phyloP scores from a whole-genome alignment of 2,113 vertebrate species.

The Oryzias celebensis region DNA sequence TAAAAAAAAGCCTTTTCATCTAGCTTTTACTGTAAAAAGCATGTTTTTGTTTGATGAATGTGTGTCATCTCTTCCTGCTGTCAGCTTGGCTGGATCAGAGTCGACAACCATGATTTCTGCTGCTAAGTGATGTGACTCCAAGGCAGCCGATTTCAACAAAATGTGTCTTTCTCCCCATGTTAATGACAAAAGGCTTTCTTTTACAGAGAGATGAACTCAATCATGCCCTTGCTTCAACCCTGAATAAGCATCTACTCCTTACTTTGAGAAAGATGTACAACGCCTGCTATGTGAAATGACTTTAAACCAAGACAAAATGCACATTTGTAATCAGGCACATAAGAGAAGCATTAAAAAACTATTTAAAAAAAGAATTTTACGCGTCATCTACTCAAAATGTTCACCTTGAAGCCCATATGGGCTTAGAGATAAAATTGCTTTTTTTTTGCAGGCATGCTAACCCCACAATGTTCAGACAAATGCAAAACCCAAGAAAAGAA shows the following conservation, averaged over 20 bases:
- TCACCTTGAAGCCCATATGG: conserved; percentile 71
- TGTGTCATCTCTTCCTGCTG: conserved; percentile 22
- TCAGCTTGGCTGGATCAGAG: conserved; percentile 28
- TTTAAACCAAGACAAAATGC: conserved; percentile 18
- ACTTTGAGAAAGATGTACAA: neutral
- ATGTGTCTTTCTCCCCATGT: conserved; percentile 24
- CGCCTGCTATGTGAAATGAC: conserved; percentile 3
- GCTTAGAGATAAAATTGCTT: conserved; percentile 71
- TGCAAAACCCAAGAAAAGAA: neutral
- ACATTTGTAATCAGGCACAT: conserved; percentile 1
- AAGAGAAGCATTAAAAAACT: conserved; percentile 69
- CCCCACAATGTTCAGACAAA: conserved; percentile 55
- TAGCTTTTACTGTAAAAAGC: too few relatives aligned
- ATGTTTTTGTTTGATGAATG: neutral
- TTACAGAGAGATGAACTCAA: conserved; percentile 22
- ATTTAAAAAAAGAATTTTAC: conserved; percentile 69
- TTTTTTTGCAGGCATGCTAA: conserved; percentile 58
- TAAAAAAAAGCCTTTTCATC: too few relatives aligned
- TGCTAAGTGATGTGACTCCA: conserved; percentile 58
- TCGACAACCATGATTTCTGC: conserved; percentile 48
- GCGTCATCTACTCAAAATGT: conserved; percentile 71
- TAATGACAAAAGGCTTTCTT: conserved; percentile 26
- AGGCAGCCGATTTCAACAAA: conserved; percentile 37
- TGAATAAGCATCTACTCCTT: conserved; percentile 1
- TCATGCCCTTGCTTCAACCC: conserved; percentile 18